Evolutionary conservation across 2,888 invertebrate genomes (phyloP), one percentile per base, ranked within the genome.

Genomic region (Lithophane semibrunnea): DNA sequence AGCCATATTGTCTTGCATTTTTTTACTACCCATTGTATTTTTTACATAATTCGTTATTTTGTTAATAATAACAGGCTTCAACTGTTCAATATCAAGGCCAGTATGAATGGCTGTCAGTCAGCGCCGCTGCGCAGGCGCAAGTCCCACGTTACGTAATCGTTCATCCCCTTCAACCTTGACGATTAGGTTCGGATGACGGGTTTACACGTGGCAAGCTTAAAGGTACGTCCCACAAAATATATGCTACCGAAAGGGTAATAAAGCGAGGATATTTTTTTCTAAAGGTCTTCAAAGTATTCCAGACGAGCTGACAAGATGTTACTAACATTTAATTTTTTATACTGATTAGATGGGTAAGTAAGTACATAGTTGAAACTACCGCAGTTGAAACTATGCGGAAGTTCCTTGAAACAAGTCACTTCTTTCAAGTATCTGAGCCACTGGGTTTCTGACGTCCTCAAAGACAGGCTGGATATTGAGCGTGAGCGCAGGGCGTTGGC

Each of bases 131-230:
- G 82, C 83, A 58, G 58, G 73, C 88, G 82, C 88, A 82, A 72
- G 63, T 85, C 72, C 77, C 71, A 78, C 76, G 60, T 74, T 70
- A 67, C 77, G 61, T 71, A 75, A 69, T 75, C 73, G 63, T 88
- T 83, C 80, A 87, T 83, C 82, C 90, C 91, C 90, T 86, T 86
- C 83, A 88, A 83, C 91, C 92, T 92, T 92, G 92, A 80, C 77
- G 84, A 89, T 89, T 88, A 88, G 91, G 90, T 91, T 91, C 90
- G 86, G 88, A 90, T 90, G 89, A 85, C 87, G 81, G 86, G 80
- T 10, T 88, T 92, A 92, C 92, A 92, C 92, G 92, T 92, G 92
- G 86, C 86, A 24, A 71, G 44, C 66, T 88, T 86, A 88, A 88
- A 79, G 88, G 85, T 80, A n/a, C 42, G 76, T 87, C 52, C 52